Evolutionary conservation across 2,888 invertebrate species (phyloP), one percentile per base, ranked within the genome.

Genomic region (Amphipoea oculea): DNA sequence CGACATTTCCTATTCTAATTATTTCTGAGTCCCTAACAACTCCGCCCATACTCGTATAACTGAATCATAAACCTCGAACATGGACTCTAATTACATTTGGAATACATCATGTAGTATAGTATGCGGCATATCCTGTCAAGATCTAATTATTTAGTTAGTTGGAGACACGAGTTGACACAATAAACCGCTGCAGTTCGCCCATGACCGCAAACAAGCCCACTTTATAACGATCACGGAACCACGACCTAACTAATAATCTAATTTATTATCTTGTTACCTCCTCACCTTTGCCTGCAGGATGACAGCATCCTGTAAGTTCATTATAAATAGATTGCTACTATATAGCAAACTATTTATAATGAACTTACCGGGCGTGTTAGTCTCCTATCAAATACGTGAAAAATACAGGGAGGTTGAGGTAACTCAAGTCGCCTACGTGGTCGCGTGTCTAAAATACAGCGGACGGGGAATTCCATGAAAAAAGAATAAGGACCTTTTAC

Each of bases 191-290:
- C 84, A 85, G 87, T 82, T 75, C 76, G 73, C 63, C 73, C 73
- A 70, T 79, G 82, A 84, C 89, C 89, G 74, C 85, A 84, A 89
- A 89, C 88, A 86, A 90, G 87, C 85, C 83, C 81, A 84, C 88
- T 88, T 81, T 88, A 83, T 87, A 87, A 84, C 84, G 87, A 90
- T 90, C 88, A 88, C 73, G 84, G 82, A 74, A 75, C 85, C 86
- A 81, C 87, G 85, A 86, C 75, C 79, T 83, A 80, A 86, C 80
- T 86, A 88, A 81, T 86, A 90, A 89, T 86, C 65, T 85, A 83
- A 89, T 90, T 78, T 74, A 84, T 87, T 80, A 82, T 79, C 72
- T 48, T 57, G 72, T 84, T 83, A 73, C 76, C 67, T 73, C 73
- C 71, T 83, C 82, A 85, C 83, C 79, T 85, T 83, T 79, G 76